Percentiles rank a stretch among this genome's conserved stretches.
phyloP scores from a whole-genome alignment of 2,888 invertebrate genomes.

The Masnerella sp. region DNA sequence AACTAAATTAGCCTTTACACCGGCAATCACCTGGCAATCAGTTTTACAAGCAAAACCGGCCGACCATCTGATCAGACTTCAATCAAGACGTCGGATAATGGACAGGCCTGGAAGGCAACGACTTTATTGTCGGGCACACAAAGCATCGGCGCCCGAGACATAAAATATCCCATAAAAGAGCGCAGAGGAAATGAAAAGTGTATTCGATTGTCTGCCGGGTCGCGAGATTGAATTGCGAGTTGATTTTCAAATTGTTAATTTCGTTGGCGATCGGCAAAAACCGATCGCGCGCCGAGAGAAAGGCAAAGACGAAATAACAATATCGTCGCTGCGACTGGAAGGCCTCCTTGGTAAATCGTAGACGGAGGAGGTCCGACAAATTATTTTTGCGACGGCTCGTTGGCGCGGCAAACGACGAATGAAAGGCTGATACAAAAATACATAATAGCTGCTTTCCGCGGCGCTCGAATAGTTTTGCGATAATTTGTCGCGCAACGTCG shows the following conservation, averaged over 20 bases:
- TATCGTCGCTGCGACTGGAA: too few species aligned
- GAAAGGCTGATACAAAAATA: conserved; percentile 8
- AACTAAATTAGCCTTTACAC: too few species aligned
- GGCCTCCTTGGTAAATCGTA: too few species aligned
- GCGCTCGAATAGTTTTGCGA: conserved; percentile 9
- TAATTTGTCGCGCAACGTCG: conserved; percentile 4
- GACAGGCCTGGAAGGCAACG: not conserved
- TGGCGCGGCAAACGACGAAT: not conserved
- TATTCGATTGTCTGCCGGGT: conserved; percentile 1
- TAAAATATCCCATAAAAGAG: conserved; percentile 3
- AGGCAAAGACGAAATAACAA: too few species aligned
- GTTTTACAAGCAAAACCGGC: too few species aligned
- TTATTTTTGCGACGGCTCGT: too few species aligned
- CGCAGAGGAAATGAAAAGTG: conserved; percentile 3
- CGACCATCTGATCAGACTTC: not conserved
- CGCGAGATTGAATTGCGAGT: conserved; percentile 8
- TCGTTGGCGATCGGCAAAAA: not conserved
- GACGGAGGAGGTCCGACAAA: too few species aligned
- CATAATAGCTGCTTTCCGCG: conserved; percentile 4
- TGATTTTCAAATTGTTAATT: conserved; percentile 17
- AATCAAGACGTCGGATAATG: not conserved
- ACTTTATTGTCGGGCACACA: conserved; percentile 3
- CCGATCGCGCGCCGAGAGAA: not conserved
- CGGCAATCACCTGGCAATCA: too few species aligned
- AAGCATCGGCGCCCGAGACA: not conserved